Percentiles rank a stretch among this genome's conserved stretches.
Evolutionary conservation across 2,797 vertebrate species (phyloP).

Genomic region (Lindbergichthys nudifrons): DNA sequence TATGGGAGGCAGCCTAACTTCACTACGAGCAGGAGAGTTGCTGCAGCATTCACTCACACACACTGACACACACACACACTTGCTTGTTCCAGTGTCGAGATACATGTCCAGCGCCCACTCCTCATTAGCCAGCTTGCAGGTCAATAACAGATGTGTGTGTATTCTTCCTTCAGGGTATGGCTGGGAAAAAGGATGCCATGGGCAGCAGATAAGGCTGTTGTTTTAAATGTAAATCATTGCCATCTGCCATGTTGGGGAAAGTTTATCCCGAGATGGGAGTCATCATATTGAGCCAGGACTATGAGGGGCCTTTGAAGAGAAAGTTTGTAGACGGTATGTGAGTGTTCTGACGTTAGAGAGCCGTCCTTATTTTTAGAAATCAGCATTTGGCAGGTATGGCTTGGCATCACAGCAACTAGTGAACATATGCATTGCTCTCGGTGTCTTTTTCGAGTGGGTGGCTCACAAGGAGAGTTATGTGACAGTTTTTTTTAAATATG

Average conservation of each 20-base stretch:
- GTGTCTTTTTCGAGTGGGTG: constrained; percentile 39
- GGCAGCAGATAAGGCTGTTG: constrained; percentile 64
- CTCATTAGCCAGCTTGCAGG: constrained; percentile 70
- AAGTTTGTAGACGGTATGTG: constrained; percentile 38
- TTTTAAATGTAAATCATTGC: constrained; percentile 73
- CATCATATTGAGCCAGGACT: constrained; percentile 48
- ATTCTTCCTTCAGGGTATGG: constrained; percentile 61
- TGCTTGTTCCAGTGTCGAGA: constrained; percentile 30
- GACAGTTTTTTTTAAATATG: constrained; percentile 11
- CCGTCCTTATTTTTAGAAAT: constrained; percentile 46
- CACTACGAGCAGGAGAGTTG: not conserved
- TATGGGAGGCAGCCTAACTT: constrained; percentile 10
- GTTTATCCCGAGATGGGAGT: constrained; percentile 41
- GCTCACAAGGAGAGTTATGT: constrained; percentile 30
- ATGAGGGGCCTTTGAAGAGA: constrained; percentile 30
- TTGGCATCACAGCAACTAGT: constrained; percentile 41
- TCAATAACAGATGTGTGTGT: constrained; percentile 71
- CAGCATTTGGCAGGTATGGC: constrained; percentile 49
- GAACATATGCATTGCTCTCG: constrained; percentile 47
- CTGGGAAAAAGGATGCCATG: constrained; percentile 47
- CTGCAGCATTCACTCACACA: constrained; percentile 3
- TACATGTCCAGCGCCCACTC: constrained; percentile 59
- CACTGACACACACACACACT: constrained; percentile 1
- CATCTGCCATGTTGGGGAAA: constrained; percentile 69
- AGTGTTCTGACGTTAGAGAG: constrained; percentile 12